Base-by-base conservation (phyloP, 2,113 vertebrate genomes). In the Xyliphius kryptos region DNA sequence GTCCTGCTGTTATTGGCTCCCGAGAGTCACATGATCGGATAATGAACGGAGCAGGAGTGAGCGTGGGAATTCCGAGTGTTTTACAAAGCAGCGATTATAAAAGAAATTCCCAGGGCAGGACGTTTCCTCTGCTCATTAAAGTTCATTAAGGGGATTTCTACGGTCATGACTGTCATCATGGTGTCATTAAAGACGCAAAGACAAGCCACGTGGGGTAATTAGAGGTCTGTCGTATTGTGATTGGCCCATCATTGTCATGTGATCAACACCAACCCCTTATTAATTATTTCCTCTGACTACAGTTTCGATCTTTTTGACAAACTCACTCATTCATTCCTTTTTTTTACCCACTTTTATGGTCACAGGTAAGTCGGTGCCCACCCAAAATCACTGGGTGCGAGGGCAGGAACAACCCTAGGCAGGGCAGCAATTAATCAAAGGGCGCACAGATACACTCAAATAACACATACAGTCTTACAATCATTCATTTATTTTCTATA, bases 81-180 rank as follows among this genome's bases (percentile, higher is more conserved):
- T n/a, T n/a, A n/a, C n/a, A n/a, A n/a, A 21, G 19, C 19, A 20
- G 49, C 22, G 20, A 17, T 22, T 12, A 20, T 49, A 19, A 9
- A 19, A 10, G n/a, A n/a, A n/a, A 11, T 51, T 22, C 20, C 19
- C 49, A 51, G 20, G 12, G 12, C 49, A 51, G 49, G 49, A 51
- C 1, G 49, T 51, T 51, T 51, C 49, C 49, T 51, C 49, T 21
- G 19, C 49, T 21, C 48, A 50, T 49, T 20, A 49, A 11, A n/a
- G 10, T 12, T 50, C 19, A 21, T 51, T 21, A 51, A 51, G 48
- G 48, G 16, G 16, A 3, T 49, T 49, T 11, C 47, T 49, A 49
- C 9, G 48, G 5, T 51, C 14, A 21, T 22, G 11, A 14, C 3
- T 21, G 48, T 21, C 11, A 51, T 51, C 48, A 21, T 2, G 5